Base-by-base conservation (phyloP, 92 coral and sea anemone genomes). In the Paramuricea clavata region DNA sequence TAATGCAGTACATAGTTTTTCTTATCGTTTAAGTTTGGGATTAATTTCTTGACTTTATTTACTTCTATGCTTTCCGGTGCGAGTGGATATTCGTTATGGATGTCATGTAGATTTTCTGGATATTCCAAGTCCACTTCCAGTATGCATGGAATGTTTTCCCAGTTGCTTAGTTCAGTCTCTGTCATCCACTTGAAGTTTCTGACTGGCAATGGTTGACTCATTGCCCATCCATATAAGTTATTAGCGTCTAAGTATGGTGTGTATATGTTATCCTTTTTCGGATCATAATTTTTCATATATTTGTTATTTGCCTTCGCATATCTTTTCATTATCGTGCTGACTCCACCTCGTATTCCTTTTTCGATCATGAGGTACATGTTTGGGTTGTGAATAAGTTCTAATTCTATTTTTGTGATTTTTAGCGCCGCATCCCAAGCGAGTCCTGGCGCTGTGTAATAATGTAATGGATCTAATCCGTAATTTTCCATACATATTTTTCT, bases 361-460 rank as follows among this genome's bases (percentile, higher is more conserved):
- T 69, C 76, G 5, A 69, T 19, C 41, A 27, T 35, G 5, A 35
- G 31, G 3, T 49, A 33, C 85, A 81, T 62, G 26, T 81, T 43
- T 28, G 62, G 57, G 54, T 81, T 75, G 16, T 54, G 34, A 2
- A 62, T 17, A 0, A 81, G 43, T 39, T 81, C 74, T 32, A 59
- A 50, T 61, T 36, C 0, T 12, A 62, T 75, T 23, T 39, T 69
- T 16, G 85, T 17, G n/a, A 56, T 31, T 49, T 80, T 80, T 15
- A 80, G 25, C 5, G 54, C 43, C 3, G 83, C 83, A 39, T 78
- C 83, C 83, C 83, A 78, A 5, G 83, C 83, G 16, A 78, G 69
- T 3, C 83, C 83, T 6, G 83, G 71, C 2, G 83, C 35, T 21
- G 70, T 78, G 26, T 80, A 57, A 25, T 80, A 80, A 74, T 73